Evolutionary conservation across 1,140 invertebrate species (phyloP), one percentile per base, ranked within the genome.

Genomic region (Sitophilus oryzae): DNA sequence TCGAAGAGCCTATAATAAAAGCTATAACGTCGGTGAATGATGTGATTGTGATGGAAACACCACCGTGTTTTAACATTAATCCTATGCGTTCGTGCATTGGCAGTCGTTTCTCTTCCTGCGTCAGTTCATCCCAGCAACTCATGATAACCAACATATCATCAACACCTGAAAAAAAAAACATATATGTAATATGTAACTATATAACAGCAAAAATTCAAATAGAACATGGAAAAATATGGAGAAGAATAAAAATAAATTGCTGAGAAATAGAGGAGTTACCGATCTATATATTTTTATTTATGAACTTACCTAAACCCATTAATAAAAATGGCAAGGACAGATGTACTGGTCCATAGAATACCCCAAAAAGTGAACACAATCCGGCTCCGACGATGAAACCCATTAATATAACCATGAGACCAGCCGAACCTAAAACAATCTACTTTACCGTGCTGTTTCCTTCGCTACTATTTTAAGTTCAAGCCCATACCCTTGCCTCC

Each of bases 141-240:
- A 87, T 80, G 75, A 90, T 85, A 3, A 91, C 79, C 76, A 89
- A 85, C 76, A 89, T 87, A 73, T 91, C 84, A 68, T 91, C 85
- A 48, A 90, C 79, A 37, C 86, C 86, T 57, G 20, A 5, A 30
- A 30, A 30, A 30, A 6, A 30, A 30, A 30, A 30, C 5, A n/a
- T n/a, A n/a, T n/a, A n/a, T n/a, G n/a, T n/a, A n/a, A n/a, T n/a
- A n/a, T n/a, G n/a, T n/a, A n/a, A n/a, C n/a, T n/a, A n/a, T n/a
- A n/a, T n/a, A n/a, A n/a, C n/a, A n/a, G n/a, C n/a, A n/a, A n/a
- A n/a, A n/a, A n/a, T n/a, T n/a, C n/a, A n/a, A n/a, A n/a, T n/a
- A n/a, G n/a, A n/a, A n/a, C n/a, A n/a, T n/a, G n/a, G n/a, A n/a
- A n/a, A n/a, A n/a, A n/a, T n/a, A n/a, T n/a, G n/a, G n/a, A n/a